A percentile compares a stretch with the other conserved stretches of the same genome.
Conservation (phyloP, 2,888 invertebrate species). For the Drosophila nr. fundita region DNA sequence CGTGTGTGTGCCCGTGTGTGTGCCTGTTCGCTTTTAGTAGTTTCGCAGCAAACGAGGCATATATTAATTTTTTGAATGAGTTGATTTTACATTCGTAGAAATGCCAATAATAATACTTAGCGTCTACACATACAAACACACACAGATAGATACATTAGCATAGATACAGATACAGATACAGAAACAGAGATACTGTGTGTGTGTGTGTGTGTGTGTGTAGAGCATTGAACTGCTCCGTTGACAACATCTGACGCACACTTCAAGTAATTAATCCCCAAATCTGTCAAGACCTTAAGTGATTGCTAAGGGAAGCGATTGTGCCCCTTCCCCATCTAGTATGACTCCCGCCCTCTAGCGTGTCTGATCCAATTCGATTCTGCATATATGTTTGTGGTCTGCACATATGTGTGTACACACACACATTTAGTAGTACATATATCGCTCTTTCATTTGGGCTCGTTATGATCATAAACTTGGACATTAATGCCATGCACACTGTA, state of each 20-base stretch:
- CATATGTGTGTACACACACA: neutral
- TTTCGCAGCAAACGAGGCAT: slow-evolving; percentile 38
- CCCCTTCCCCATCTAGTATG: neutral
- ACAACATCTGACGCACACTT: slow-evolving; percentile 3
- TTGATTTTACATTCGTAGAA: slow-evolving; percentile 63
- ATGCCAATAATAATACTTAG: slow-evolving; percentile 65
- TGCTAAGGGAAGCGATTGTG: slow-evolving; percentile 2
- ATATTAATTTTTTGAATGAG: slow-evolving; percentile 76
- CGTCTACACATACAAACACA: slow-evolving; percentile 22
- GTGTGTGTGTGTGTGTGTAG: slow-evolving; percentile 6
- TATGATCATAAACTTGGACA: slow-evolving; percentile 28
- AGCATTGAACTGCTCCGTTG: slow-evolving; percentile 43
- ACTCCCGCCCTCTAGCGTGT: neutral
- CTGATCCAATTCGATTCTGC: neutral
- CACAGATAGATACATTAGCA: slow-evolving; percentile 35
- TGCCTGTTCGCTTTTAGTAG: slow-evolving; percentile 36
- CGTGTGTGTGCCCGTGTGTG: neutral
- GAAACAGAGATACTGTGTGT: slow-evolving; percentile 5
- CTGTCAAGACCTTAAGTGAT: neutral
- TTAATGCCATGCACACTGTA: slow-evolving; percentile 41
- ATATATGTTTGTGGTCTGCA: slow-evolving; percentile 2
- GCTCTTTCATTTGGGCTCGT: slow-evolving; percentile 1
- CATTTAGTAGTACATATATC: neutral
- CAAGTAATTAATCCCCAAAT: neutral
- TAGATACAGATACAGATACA: slow-evolving; percentile 11